These are phyloP conservation scores for Tanaodytes sp. DNA, from an alignment of 2,888 invertebrate species.

Conservation along the genomic window DNA sequence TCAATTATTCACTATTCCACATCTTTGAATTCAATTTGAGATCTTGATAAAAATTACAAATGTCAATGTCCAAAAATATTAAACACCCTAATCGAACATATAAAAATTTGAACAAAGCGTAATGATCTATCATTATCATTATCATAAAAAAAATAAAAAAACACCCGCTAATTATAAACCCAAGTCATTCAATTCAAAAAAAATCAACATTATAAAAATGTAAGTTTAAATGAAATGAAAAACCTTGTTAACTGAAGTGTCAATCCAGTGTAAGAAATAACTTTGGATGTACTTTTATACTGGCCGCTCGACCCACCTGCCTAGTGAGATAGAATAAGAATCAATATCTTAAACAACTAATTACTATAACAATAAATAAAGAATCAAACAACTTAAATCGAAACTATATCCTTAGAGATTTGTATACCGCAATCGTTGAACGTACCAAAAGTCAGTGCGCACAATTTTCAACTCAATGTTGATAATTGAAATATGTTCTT, in stretches of 20 bases:
- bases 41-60: no score
- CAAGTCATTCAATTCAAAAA: conserved; percentile 47
- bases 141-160: conserved; percentile 42
- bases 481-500: conserved; percentile 4
- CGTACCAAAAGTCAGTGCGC: conserved; percentile 31
- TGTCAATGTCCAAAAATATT: no score
- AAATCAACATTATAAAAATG: conserved; percentile 50
- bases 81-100: conserved; percentile 34
- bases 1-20: no score
- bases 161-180: conserved; percentile 50
- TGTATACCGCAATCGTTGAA: conserved; percentile 21
- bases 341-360: conserved; percentile 48
- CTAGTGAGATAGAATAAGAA: conserved; percentile 61
- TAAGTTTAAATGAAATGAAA: conserved; percentile 52
- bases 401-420: conserved; percentile 2
- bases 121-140: conserved; percentile 42
- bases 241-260: conserved; percentile 55
- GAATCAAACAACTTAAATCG: conserved; percentile 3
- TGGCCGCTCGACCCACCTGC: conserved; percentile 67
- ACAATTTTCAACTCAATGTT: conserved; percentile 6
- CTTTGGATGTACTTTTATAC: conserved; percentile 55
- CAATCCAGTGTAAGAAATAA: conserved; percentile 56
- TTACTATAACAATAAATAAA: conserved; percentile 18
- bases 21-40: no score
- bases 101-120: conserved; percentile 41